Conservation (phyloP, 92 coral and sea anemone genomes). For the Parazoanthus swiftii region DNA sequence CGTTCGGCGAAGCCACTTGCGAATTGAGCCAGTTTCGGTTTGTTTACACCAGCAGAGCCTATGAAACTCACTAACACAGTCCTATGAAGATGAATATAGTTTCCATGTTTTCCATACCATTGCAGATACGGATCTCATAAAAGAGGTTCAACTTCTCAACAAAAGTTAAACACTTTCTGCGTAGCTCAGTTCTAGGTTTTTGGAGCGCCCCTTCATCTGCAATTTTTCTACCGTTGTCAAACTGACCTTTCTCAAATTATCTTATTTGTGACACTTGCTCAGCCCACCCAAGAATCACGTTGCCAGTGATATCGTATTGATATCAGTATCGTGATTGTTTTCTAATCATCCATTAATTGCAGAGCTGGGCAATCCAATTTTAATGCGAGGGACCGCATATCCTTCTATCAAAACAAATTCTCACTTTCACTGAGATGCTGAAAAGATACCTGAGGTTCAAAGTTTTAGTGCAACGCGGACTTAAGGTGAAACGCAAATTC, state of each 20-base stretch:
- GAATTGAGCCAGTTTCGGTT: not conserved
- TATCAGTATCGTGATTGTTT: constrained; percentile 33
- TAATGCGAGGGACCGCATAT: not conserved
- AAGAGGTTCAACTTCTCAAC: too few relatives aligned
- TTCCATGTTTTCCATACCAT: too few relatives aligned
- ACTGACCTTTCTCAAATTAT: not conserved
- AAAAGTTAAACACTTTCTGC: too few relatives aligned
- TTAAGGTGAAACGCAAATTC: not conserved
- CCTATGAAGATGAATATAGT: too few relatives aligned
- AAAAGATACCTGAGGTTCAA: not conserved
- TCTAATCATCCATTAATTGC: constrained; percentile 40
- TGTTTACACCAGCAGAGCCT: not conserved
- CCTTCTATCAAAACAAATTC: constrained; percentile 14
- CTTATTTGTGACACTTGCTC: constrained; percentile 2
- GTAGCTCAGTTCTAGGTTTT: too few relatives aligned
- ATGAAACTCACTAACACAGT: too few relatives aligned
- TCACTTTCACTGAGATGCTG: not conserved
- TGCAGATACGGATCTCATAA: too few relatives aligned
- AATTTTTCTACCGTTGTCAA: not conserved
- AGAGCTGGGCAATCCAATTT: constrained; percentile 31
- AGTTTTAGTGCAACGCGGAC: not conserved
- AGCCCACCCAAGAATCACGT: constrained; percentile 7
- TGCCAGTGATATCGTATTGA: constrained; percentile 4
- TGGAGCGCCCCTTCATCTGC: too few relatives aligned
- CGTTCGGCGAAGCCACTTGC: not conserved